Evolutionary conservation across 2,888 invertebrate species (phyloP).

Genomic region (Eupithecia pulchellata): DNA sequence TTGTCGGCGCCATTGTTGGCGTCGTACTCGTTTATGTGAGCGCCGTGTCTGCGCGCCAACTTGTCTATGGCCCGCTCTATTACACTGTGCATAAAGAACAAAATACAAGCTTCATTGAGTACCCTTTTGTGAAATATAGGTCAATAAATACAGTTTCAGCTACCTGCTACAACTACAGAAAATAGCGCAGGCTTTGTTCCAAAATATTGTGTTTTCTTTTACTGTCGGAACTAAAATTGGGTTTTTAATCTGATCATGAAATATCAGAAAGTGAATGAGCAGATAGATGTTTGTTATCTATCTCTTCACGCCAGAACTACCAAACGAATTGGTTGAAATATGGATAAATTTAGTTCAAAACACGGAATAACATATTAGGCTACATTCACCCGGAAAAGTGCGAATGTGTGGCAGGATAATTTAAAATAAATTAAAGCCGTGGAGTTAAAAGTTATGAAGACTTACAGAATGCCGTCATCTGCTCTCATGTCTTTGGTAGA

Average conservation of each 20-base stretch:
- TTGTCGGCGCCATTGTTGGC: conserved; percentile 98
- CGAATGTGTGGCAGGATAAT: neutral
- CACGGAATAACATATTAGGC: neutral
- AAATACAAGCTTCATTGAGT: neutral
- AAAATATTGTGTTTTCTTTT: neutral
- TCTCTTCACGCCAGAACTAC: neutral
- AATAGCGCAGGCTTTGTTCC: neutral
- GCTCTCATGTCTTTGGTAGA: conserved; percentile 94
- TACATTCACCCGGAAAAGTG: neutral
- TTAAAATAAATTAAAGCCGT: neutral
- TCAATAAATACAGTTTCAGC: neutral
- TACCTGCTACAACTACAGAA: neutral
- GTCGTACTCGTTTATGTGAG: conserved; percentile 98
- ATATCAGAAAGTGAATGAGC: neutral
- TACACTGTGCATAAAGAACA: conserved; percentile 81
- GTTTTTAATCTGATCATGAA: neutral
- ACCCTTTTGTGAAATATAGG: conserved; percentile 1
- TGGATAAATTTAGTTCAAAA: neutral
- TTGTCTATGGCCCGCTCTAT: conserved; percentile 98
- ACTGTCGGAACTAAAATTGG: neutral
- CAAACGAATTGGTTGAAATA: neutral
- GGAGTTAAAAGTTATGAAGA: neutral
- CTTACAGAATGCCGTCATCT: conserved; percentile 90
- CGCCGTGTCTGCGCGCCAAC: conserved; percentile 93
- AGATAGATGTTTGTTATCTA: neutral